A percentile compares a stretch with the other conserved stretches of the same genome.
Evolutionary conservation across 2,888 invertebrate genomes (phyloP).

Genomic region (Eristalis pertinax): DNA sequence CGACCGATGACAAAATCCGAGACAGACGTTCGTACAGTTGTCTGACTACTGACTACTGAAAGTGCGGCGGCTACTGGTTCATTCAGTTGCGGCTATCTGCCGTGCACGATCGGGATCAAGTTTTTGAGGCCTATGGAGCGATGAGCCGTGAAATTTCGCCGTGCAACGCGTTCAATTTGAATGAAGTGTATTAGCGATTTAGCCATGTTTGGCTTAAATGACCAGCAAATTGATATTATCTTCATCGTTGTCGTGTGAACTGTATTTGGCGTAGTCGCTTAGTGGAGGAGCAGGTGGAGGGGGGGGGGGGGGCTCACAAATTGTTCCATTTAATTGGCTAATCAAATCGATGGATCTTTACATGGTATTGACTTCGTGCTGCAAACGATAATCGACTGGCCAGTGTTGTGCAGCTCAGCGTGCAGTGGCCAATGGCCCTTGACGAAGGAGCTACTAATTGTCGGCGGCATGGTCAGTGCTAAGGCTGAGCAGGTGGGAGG

Average conservation of each 20-base stretch:
- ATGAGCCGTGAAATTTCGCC: constrained; percentile 46
- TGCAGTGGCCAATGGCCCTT: constrained; percentile 24
- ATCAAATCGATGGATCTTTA: constrained; percentile 44
- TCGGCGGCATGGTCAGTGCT: not conserved
- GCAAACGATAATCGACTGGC: not conserved
- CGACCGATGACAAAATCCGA: constrained; percentile 1
- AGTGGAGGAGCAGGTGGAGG: too few species aligned
- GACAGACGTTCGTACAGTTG: not conserved
- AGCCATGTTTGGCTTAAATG: constrained; percentile 47
- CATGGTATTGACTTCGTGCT: constrained; percentile 33
- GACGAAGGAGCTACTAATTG: not conserved
- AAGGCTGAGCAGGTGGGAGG: not conserved
- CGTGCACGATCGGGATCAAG: not conserved
- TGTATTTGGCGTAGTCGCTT: constrained; percentile 20
- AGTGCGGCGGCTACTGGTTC: too few species aligned
- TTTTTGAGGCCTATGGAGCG: not conserved
- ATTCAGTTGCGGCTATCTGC: not conserved
- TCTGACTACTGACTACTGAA: too few species aligned
- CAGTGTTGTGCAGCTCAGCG: not conserved
- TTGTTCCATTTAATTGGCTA: constrained; percentile 26
- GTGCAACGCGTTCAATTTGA: constrained; percentile 30
- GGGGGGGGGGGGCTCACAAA: not conserved
- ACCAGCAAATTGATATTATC: constrained; percentile 52
- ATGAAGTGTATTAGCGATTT: not conserved
- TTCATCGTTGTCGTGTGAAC: not conserved